Evolutionary conservation across 2,888 invertebrate genomes (phyloP), one percentile per base, ranked within the genome.

Genomic region (Shargacucullia verbasci): DNA sequence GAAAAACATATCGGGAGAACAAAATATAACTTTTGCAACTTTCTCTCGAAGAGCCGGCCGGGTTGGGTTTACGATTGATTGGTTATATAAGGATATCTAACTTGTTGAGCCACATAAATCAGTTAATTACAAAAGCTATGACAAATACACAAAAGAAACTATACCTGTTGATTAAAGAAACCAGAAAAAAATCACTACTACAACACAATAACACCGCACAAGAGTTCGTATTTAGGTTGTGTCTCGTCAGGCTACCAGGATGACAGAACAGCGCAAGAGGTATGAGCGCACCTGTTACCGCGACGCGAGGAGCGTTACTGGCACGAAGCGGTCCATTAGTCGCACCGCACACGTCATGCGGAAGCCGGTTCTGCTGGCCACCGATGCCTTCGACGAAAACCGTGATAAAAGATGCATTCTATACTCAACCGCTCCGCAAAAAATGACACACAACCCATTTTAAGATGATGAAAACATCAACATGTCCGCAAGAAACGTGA

Each of bases 291-390:
- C 92, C 91, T 92, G 92, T 87, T 90, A 78, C 87, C 84, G 86
- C 91, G 90, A 81, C 89, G 92, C 88, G 90, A 88, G 84, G 85
- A 87, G 80, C 89, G 88, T 85, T 89, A 93, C 93, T 93, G 92
- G 87, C 88, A 80, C 82, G 80, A 82, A 83, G 78, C 88, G 84
- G 79, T 82, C 85, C 87, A 89, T 89, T 89, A 90, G 91, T 87
- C 87, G 85, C 86, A 71, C 79, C 70, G 84, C 84, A 88, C 89
- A 91, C 92, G 92, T 91, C 92, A 92, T 80, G 81, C 91, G 87
- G 90, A 89, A 93, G 93, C 93, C 92, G 92, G 92, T 93, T 92
- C 85, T 85, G 81, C 70, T 84, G 86, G 81, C 82, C 83, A 84
- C 76, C 83, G 80, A 73, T 82, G 82, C 79, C 85, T 88, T 83